Evolutionary conservation across 2,113 vertebrate genomes (phyloP).

Genomic region (Argyrosomus japonicus): DNA sequence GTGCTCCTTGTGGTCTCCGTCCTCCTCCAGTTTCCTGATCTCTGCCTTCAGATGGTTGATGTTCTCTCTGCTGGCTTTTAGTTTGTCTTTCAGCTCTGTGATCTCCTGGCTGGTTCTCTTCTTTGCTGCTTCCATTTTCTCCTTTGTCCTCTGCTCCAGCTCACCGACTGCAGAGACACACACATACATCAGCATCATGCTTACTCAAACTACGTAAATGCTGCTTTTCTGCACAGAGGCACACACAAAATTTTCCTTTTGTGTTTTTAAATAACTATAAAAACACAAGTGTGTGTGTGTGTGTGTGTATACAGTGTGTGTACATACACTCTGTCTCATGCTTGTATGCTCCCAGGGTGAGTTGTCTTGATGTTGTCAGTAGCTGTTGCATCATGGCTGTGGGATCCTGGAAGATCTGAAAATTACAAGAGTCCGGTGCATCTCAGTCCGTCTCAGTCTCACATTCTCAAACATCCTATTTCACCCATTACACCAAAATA

Average conservation of each 20-base stretch:
- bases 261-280: too few relatives aligned
- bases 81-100: conserved; percentile 95
- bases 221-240: not conserved
- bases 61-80: conserved; percentile 98
- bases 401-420: conserved; percentile 98
- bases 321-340: conserved; percentile 98
- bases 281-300: not conserved
- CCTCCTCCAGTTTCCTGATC: conserved; percentile 97
- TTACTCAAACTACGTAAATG: not conserved
- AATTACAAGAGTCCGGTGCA: not conserved
- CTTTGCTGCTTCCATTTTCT: conserved; percentile 96
- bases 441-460: not conserved
- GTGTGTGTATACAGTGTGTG: not conserved
- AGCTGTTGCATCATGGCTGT: conserved; percentile 99
- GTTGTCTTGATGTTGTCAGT: conserved; percentile 95
- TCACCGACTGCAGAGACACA: conserved; percentile 87
- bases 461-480: not conserved
- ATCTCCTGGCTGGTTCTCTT: conserved; percentile 99
- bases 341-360: conserved; percentile 97
- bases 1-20: conserved; percentile 95
- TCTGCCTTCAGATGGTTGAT: conserved; percentile 97
- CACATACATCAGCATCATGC: not conserved
- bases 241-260: not conserved
- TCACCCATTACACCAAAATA: not conserved
- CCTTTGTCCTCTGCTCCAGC: conserved; percentile 94